phyloP scores from a whole-genome alignment of 2,888 invertebrate species.

The Gerris lacustris region DNA sequence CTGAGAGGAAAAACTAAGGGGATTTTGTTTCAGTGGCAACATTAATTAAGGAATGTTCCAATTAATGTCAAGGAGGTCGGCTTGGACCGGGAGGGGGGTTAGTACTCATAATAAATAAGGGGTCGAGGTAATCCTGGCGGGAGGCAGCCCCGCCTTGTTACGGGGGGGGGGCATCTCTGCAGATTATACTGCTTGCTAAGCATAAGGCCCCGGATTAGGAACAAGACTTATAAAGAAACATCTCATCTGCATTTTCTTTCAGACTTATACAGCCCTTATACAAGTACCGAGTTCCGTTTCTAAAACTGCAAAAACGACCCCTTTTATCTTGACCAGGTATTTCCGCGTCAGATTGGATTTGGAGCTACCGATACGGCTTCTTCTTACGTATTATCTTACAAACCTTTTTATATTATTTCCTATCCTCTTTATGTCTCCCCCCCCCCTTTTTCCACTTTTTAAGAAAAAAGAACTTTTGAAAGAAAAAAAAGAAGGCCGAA shows the following conservation, averaged over 20 bases:
- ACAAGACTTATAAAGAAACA: not conserved
- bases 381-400: not conserved
- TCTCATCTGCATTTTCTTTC: constrained; percentile 5
- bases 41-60: not conserved
- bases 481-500: not conserved
- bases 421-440: not conserved
- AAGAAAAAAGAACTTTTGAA: not conserved
- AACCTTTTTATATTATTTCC: constrained; percentile 1
- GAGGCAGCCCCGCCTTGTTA: not conserved
- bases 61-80: not conserved
- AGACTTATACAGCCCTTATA: not conserved
- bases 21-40: not conserved
- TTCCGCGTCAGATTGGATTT: not conserved
- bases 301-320: not conserved
- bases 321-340: not conserved
- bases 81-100: not conserved
- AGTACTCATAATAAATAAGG: not conserved
- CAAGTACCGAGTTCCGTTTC: not conserved
- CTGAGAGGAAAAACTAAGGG: too few relatives aligned
- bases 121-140: not conserved
- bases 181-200: constrained; percentile 2
- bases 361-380: not conserved
- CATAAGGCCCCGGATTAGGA: not conserved
- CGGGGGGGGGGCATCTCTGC: not conserved
- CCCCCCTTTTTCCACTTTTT: not conserved